Evolutionary conservation across 2,113 vertebrate species (phyloP).

Genomic region (Cavia aperea): DNA sequence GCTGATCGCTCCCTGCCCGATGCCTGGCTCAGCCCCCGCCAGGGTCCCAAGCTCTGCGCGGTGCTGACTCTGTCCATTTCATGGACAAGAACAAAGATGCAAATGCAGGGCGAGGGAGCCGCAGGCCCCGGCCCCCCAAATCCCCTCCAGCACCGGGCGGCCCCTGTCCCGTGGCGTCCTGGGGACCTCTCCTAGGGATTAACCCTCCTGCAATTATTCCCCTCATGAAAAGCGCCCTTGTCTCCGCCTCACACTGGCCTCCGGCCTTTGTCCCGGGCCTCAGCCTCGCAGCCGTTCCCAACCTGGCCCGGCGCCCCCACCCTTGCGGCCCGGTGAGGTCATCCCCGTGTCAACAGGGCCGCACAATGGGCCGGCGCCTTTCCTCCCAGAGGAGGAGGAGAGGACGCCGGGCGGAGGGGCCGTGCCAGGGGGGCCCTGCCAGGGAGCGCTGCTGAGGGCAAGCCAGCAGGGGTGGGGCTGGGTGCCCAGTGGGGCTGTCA

Average conservation of each 20-base stretch:
- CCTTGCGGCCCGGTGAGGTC: conserved; percentile 42
- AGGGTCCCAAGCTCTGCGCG: accelerated
- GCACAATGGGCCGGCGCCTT: conserved; percentile 45
- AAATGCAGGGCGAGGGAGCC: neutral
- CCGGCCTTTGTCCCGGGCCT: conserved; percentile 48
- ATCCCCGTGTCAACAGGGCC: conserved; percentile 6
- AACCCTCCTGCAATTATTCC: neutral
- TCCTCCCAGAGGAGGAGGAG: conserved; percentile 12
- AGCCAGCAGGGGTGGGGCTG: accelerated
- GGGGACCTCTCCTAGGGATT: neutral
- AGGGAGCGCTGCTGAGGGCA: neutral
- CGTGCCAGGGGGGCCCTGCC: neutral
- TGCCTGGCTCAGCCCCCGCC: accelerated
- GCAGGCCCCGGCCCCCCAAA: accelerated
- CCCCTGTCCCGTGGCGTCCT: neutral
- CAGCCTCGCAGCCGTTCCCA: conserved; percentile 37
- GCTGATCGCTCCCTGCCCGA: neutral
- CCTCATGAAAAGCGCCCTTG: conserved; percentile 54
- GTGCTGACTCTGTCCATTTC: neutral
- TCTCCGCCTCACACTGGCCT: neutral
- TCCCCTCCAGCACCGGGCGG: accelerated
- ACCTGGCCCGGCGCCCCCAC: neutral
- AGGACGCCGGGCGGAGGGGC: neutral
- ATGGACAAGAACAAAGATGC: neutral
- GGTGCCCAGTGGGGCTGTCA: neutral